A percentile compares a stretch with the other conserved stretches of the same genome.
Conservation (phyloP, 2,113 vertebrate genomes). For the Todiramphus saurophagus region DNA sequence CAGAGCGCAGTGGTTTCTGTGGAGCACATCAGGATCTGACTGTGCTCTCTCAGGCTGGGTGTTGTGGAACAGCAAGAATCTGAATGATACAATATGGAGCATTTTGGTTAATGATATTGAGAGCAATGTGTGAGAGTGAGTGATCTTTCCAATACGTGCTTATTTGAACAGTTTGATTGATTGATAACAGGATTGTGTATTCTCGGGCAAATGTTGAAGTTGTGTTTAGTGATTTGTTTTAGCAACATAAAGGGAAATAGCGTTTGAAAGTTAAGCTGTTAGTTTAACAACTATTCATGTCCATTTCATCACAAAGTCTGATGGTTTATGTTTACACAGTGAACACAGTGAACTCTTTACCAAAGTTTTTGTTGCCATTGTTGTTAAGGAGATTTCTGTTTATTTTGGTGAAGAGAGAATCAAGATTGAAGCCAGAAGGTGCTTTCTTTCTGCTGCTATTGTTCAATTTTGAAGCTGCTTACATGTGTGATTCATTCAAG, state of each 20-base stretch:
- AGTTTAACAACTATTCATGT: background rate
- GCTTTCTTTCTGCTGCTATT: background rate
- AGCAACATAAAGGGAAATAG: background rate
- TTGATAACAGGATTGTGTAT: background rate
- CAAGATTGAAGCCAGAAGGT: background rate
- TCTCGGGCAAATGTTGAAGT: background rate
- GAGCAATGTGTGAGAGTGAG: background rate
- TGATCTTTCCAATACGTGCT: background rate
- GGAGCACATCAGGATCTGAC: background rate
- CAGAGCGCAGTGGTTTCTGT: rapidly evolving
- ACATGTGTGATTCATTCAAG: too few relatives aligned
- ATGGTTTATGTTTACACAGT: background rate
- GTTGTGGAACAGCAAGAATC: background rate
- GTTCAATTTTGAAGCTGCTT: background rate
- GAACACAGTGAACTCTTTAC: background rate
- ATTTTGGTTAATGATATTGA: too few relatives aligned
- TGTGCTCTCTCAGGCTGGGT: rapidly evolving
- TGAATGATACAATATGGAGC: too few relatives aligned
- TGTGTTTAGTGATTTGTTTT: background rate
- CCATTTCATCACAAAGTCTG: too few relatives aligned
- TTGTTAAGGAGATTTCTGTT: background rate
- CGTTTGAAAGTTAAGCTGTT: background rate
- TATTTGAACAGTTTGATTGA: background rate
- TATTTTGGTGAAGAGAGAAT: background rate
- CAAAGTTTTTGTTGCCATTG: rapidly evolving